Base-by-base conservation (phyloP, 64 coral and sea anemone species). In the Stichodactyla helianthus region DNA sequence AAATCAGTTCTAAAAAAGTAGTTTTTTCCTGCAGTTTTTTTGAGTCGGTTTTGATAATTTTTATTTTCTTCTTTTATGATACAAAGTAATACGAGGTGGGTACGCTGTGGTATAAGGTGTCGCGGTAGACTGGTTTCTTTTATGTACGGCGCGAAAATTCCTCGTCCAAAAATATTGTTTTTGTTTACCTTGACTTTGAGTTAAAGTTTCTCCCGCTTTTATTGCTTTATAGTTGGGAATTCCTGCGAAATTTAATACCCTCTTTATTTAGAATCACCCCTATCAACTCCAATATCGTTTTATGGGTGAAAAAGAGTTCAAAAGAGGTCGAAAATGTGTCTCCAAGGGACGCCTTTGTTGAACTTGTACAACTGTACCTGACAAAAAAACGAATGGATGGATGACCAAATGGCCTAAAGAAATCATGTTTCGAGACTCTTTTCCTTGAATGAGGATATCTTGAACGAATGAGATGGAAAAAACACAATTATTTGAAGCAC, bases 141-240 rank as follows among this genome's bases (percentile, higher is more conserved):
- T 74, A 23, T 74, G 68, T 35, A 4, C 68, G 68, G 68, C 68
- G 68, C 68, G 68, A 74, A 74, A 74, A 74, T 74, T 74, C 68
- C 68, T 74, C 25, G 10, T 27, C 25, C 68, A 31, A 74, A 74
- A 22, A 74, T 35, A 74, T 26, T 10, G 7, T 74, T 11, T 74
- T 74, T 74, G 68, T 74, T 74, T 74, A 31, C 31, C 10, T n/a
- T 27, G 68, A 74, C n/a, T 74, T 28, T 74, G 27, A 74, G 27
- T 13, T 19, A 10, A 74, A 13, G 25, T 74, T 74, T 31, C 26
- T 74, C 25, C 12, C 27, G 6, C 22, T 27, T 74, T 74, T 74
- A 11, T 12, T 7, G 12, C n/a, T 26, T 4, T 74, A 13, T 74
- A 4, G 68, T 19, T 31, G 17, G 27, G 12, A 11, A 27, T 27